These are phyloP conservation scores for Limosa lapponica DNA, from an alignment of 2,797 vertebrate genomes.

Conservation along the genomic window DNA sequence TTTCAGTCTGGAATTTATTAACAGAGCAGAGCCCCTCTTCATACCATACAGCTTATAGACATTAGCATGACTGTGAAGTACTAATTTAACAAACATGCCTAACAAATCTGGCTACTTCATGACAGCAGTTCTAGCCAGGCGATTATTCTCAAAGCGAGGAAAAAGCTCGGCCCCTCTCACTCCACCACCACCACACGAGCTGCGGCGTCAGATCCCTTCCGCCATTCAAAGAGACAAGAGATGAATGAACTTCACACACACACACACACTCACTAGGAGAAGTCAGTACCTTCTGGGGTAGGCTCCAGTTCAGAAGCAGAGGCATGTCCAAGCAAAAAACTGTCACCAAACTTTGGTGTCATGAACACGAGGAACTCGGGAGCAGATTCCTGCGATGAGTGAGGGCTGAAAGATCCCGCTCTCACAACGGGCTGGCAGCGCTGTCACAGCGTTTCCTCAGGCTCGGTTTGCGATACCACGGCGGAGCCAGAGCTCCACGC, in stretches of 20 bases:
- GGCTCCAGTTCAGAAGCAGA: constrained; percentile 29
- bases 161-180: background rate
- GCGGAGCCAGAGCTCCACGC: background rate
- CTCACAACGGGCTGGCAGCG: background rate
- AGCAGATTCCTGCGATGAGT: background rate
- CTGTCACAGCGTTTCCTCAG: background rate
- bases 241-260: background rate
- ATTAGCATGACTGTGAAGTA: background rate
- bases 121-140: background rate
- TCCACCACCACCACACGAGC: fast-evolving
- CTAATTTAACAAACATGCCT: background rate
- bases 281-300: constrained; percentile 45
- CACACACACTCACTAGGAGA: fast-evolving
- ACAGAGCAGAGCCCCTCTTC: background rate
- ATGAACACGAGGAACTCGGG: background rate
- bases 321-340: background rate
- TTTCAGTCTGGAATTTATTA: constrained; percentile 14
- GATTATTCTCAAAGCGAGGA: background rate
- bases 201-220: background rate
- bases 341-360: background rate
- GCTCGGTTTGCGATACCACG: background rate
- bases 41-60: background rate
- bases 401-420: background rate
- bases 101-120: background rate
- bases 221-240: fast-evolving